These are phyloP conservation scores for Athripsodes cinereus DNA, from an alignment of 2,888 invertebrate species.

Conservation along the genomic window DNA sequence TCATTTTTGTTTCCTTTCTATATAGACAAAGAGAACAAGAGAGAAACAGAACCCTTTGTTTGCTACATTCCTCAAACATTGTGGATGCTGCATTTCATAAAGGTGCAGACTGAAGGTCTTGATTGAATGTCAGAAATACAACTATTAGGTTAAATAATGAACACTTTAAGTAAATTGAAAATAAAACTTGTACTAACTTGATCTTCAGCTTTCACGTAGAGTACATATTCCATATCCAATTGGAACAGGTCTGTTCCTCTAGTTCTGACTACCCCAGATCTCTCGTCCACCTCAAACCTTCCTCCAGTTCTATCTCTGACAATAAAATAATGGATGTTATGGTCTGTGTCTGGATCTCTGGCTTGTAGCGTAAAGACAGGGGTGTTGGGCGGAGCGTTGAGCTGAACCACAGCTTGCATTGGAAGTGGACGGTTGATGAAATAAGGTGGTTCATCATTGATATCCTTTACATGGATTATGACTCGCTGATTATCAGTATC, in stretches of 20 bases:
- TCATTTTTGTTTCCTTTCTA: no score
- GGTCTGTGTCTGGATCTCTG: conserved; percentile 92
- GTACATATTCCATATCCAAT: conserved; percentile 92
- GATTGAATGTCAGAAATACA: no score
- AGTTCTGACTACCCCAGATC: conserved; percentile 88
- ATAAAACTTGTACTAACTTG: conserved; percentile 56
- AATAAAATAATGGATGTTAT: conserved; percentile 93
- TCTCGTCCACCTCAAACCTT: conserved; percentile 79
- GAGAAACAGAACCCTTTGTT: no score
- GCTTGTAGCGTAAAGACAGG: conserved; percentile 97
- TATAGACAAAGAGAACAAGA: no score
- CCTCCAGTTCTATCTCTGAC: conserved; percentile 83
- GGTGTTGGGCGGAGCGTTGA: conserved; percentile 92
- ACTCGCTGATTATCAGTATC: conserved; percentile 93
- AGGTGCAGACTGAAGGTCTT: no score
- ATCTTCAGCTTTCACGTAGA: conserved; percentile 95
- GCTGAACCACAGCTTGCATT: conserved; percentile 95
- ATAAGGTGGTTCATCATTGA: conserved; percentile 95
- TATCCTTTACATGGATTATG: conserved; percentile 90
- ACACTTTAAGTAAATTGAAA: no score
- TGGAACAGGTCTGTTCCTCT: conserved; percentile 89
- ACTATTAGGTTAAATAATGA: no score
- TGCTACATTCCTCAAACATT: no score
- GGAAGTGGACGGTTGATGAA: conserved; percentile 96
- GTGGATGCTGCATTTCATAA: no score